Conservation (phyloP, 2,797 vertebrate species). For the Neosalanx taihuensis region DNA sequence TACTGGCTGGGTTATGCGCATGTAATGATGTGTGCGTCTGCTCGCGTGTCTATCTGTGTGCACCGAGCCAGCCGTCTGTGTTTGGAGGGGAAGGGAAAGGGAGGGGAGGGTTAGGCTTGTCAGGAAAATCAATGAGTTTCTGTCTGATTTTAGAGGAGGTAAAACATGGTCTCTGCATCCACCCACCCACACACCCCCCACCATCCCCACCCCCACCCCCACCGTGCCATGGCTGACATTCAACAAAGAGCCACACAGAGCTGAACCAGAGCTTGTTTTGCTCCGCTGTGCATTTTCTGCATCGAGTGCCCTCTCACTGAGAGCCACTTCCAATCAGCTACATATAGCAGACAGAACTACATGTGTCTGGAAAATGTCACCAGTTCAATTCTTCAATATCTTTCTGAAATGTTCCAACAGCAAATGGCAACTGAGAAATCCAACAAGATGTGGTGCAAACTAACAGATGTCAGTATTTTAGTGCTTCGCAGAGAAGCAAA, state of each 20-base stretch:
- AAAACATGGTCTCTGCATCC: conserved; percentile 38
- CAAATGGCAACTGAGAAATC: no score
- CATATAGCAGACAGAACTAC: not conserved
- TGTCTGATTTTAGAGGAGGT: conserved; percentile 65
- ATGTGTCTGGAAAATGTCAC: not conserved
- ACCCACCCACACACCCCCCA: conserved; percentile 11
- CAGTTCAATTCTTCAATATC: no score
- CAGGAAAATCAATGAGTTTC: conserved; percentile 75
- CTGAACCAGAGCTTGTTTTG: conserved; percentile 34
- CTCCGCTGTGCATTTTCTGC: conserved; percentile 55
- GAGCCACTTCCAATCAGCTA: not conserved
- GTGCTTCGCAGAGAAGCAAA: no score
- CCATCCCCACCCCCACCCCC: conserved; percentile 18
- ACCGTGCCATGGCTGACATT: conserved; percentile 26
- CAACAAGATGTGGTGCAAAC: no score
- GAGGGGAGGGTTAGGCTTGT: conserved; percentile 51
- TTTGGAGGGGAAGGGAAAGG: conserved; percentile 37
- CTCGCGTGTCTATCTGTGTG: conserved; percentile 28
- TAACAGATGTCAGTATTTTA: no score
- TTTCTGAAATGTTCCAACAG: no score
- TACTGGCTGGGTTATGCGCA: conserved; percentile 28
- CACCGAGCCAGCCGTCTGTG: conserved; percentile 52
- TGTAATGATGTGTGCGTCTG: conserved; percentile 38
- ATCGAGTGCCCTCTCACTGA: conserved; percentile 39
- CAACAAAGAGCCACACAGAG: conserved; percentile 55